Base-by-base conservation (phyloP, 2,888 invertebrate genomes). In the Nymphalis urticae region DNA sequence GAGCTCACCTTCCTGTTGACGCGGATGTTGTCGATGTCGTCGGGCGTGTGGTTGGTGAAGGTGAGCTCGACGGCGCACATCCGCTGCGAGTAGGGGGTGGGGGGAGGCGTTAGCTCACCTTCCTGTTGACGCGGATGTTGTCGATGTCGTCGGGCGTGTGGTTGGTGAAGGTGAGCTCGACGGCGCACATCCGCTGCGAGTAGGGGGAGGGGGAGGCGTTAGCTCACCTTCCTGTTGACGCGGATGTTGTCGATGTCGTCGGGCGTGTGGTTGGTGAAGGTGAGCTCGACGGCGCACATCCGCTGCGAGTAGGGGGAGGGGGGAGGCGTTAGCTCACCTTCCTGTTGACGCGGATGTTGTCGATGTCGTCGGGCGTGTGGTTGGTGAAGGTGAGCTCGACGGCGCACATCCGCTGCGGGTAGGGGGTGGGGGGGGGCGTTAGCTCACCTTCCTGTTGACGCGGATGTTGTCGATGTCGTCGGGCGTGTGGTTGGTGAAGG, bases 51-150 rank as follows among this genome's bases (percentile, higher is more conserved):
- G 89, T 98, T 99, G 48, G 94, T 94, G 87, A 98, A 95, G 36
- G 93, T 90, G 70, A 98, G 84, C 83, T 98, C 97, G 16, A 98
- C 89, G 24, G 96, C 96, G 70, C 95, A 95, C 97, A 98, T 97
- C 73, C 93, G 92, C 6, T 95, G 93, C 10, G 97, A 97, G 88
- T 95, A 96, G 64, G 98, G 92, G 85, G n/a, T n/a, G n/a, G n/a
- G n/a, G n/a, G n/a, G n/a, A n/a, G n/a, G n/a, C n/a, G n/a, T n/a
- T n/a, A 13, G 51, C 51, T 58, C 42, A 96, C 97, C 94, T 97
- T 96, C 77, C 94, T 94, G 53, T 95, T 94, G 69, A 98, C 87
- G 76, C 94, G 93, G 69, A 98, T 94, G 76, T 95, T 94, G 36
- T 90, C 93, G 66, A 97, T 93, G 53, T 94, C 94, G n/a, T 94